phyloP scores from a whole-genome alignment of 1,140 invertebrate genomes.

The Elysia chlorotica region DNA sequence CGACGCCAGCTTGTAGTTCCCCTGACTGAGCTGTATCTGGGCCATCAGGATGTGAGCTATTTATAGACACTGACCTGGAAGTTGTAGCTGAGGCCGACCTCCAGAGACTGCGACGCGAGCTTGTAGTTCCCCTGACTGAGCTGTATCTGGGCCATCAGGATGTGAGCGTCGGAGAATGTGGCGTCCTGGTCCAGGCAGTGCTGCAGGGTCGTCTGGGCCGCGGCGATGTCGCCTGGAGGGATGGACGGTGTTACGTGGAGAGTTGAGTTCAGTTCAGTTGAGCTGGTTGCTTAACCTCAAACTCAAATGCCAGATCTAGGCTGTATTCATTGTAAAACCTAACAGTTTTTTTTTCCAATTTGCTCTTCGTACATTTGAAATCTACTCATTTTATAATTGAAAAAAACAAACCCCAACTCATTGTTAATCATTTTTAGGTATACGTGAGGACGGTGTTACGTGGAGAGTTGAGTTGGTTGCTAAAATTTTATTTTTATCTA shows the following conservation, averaged over 20 bases:
- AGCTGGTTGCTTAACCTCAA: neutral
- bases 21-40: too few species aligned
- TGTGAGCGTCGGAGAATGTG: slow-evolving; percentile 79
- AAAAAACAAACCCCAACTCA: too few species aligned
- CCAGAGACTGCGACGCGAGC: slow-evolving; percentile 81
- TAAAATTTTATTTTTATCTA: too few species aligned
- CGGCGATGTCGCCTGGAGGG: slow-evolving; percentile 67
- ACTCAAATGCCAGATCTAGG: neutral
- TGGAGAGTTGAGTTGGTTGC: neutral
- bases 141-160: slow-evolving; percentile 84
- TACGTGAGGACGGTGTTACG: neutral
- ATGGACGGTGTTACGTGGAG: neutral
- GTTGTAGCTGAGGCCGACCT: slow-evolving; percentile 87
- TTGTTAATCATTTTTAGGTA: too few species aligned
- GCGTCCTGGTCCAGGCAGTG: slow-evolving; percentile 78
- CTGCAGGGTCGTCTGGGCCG: slow-evolving; percentile 67
- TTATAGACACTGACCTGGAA: too few species aligned
- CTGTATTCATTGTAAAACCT: neutral
- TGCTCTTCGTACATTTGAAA: too few species aligned
- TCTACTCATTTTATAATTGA: too few species aligned
- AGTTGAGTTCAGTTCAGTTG: too few species aligned
- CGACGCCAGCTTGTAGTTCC: too few species aligned
- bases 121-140: slow-evolving; percentile 74
- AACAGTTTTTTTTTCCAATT: neutral
- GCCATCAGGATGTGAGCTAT: too few species aligned